phyloP scores from a whole-genome alignment of 1,140 invertebrate species.

The Gryon sp. region DNA sequence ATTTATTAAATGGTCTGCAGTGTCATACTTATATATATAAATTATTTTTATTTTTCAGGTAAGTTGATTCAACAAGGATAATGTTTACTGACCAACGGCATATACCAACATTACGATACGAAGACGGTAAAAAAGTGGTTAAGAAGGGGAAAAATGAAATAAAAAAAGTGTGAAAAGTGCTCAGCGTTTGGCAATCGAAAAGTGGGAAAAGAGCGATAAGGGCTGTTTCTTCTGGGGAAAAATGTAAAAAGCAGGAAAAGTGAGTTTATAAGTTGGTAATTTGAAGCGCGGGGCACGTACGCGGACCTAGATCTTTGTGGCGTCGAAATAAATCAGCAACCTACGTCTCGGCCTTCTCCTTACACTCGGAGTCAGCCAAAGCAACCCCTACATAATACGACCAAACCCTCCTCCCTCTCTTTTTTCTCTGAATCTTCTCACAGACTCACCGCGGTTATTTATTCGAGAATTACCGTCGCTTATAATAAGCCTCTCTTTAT shows the following conservation, averaged over 20 bases:
- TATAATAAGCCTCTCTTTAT: slow-evolving; percentile 80
- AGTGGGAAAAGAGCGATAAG: slow-evolving; percentile 59
- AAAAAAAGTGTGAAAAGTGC: slow-evolving; percentile 40
- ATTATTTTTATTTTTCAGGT: slow-evolving; percentile 49
- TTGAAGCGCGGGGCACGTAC: slow-evolving; percentile 78
- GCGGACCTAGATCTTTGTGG: slow-evolving; percentile 77
- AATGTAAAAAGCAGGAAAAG: slow-evolving; percentile 55
- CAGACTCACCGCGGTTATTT: slow-evolving; percentile 75
- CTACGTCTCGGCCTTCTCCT: slow-evolving; percentile 68
- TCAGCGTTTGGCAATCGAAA: slow-evolving; percentile 51
- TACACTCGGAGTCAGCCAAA: slow-evolving; percentile 41
- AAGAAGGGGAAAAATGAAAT: slow-evolving; percentile 15
- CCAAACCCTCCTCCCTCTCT: slow-evolving; percentile 67
- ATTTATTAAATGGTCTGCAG: no score
- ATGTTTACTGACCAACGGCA: slow-evolving; percentile 25
- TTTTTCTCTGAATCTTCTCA: slow-evolving; percentile 68
- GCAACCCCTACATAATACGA: slow-evolving; percentile 47
- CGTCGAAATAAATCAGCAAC: slow-evolving; percentile 79
- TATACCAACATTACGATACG: slow-evolving; percentile 15
- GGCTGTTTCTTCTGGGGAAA: slow-evolving; percentile 45
- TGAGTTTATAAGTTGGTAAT: slow-evolving; percentile 80
- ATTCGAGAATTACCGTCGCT: slow-evolving; percentile 80
- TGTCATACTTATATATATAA: no score
- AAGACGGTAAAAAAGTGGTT: not conserved
- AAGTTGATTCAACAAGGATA: slow-evolving; percentile 18